Base-by-base conservation (phyloP, 2,113 vertebrate genomes). In the Heterotis niloticus region DNA sequence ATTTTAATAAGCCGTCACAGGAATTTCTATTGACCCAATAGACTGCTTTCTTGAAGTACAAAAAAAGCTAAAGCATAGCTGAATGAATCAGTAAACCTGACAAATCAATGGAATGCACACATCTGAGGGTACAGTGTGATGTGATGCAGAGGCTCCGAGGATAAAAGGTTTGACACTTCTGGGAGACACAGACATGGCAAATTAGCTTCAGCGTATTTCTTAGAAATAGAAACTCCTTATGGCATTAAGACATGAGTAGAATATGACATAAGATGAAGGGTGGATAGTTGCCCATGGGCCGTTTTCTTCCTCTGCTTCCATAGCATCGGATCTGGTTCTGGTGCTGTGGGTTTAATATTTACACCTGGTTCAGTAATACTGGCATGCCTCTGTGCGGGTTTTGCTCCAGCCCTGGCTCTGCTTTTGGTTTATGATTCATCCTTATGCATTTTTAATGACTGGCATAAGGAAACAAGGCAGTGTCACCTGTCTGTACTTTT, bases 1-100 rank as follows among this genome's bases (percentile, higher is more conserved):
- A 64, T 79, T 71, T 79, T 64, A 79, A 79, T 64, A 60, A 67
- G 66, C 26, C 18, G 54, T 70, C 77, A 18, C 65, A 70, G 29
- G 54, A 69, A 67, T 64, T 52, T 29, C 16, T 26, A 54, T 29
- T 79, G 56, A 72, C 69, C 29, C 78, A 18, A 57, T 16, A n/a
- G 59, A 64, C 57, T 26, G n/a, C 64, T 12, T 44, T 72, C 9
- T 64, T 44, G 54, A 26, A 18, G 0, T 9, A 23, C 16, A 65
- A 64, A 44, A 7, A 5, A 59, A 68, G 51, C 10, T 20, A 74
- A n/a, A 57, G 4, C 5, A 18, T 5, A 1, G 57, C 67, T 71
- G 66, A 24, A 60, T 68, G 64, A 59, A 56, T 28, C 54, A 5
- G 18, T 17, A 52, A 68, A 68, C 24, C 51, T 1, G 68, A 52